Evolutionary conservation across 1,140 invertebrate species (phyloP).

Genomic region (Euborellia annulipes): DNA sequence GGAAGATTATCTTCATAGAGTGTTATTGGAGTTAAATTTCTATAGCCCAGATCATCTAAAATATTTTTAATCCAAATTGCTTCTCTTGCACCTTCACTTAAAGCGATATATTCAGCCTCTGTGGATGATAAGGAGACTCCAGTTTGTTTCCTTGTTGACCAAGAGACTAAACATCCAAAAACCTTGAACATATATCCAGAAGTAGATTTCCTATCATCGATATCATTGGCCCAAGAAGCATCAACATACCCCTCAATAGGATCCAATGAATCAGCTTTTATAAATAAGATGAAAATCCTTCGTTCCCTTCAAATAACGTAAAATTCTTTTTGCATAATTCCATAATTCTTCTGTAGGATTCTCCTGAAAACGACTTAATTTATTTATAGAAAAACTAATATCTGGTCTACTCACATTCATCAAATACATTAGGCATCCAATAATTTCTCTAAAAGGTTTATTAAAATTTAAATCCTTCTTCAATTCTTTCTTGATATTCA

Average conservation of each 20-base stretch:
- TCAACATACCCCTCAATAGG: constrained; percentile 10
- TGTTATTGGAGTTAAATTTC: too few relatives aligned
- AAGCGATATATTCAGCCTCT: constrained; percentile 19
- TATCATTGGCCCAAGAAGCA: constrained; percentile 12
- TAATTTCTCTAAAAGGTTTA: constrained; percentile 17
- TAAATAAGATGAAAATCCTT: too few relatives aligned
- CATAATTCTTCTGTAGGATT: constrained; percentile 11
- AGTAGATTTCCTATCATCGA: constrained; percentile 9
- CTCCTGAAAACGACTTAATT: constrained; percentile 16
- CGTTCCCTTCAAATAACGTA: constrained; percentile 15
- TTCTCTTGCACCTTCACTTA: too few relatives aligned
- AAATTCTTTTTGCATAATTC: constrained; percentile 12
- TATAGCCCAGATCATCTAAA: too few relatives aligned
- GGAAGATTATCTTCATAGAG: too few relatives aligned
- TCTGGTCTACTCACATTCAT: constrained; percentile 18
- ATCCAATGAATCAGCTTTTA: too few relatives aligned
- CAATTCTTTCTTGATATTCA: too few relatives aligned
- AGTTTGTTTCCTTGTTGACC: constrained; percentile 14
- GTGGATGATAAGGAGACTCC: constrained; percentile 13
- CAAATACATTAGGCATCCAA: constrained; percentile 21
- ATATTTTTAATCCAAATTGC: too few relatives aligned
- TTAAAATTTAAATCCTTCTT: background rate
- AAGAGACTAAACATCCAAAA: constrained; percentile 11
- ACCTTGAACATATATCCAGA: constrained; percentile 15
- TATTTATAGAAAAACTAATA: constrained; percentile 14